Conservation (phyloP, 1,140 invertebrate species). For the Alviniconcha marisindica region DNA sequence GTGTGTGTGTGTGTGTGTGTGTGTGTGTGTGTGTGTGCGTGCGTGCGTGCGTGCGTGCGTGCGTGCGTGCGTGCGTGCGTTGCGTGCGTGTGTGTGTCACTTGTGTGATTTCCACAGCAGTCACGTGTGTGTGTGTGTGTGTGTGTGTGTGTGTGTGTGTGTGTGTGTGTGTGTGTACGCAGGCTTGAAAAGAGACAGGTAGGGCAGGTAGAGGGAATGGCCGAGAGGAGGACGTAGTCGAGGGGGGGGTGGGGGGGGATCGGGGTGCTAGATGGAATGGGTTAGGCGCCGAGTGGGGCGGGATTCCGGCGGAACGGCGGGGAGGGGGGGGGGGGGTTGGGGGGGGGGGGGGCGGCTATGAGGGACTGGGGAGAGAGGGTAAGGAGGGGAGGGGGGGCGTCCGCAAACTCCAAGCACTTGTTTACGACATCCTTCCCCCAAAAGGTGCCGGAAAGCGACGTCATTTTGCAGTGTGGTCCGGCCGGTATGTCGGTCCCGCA, state of each 20-base stretch:
- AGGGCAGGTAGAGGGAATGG: background rate
- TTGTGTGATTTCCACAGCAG: background rate
- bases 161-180: background rate
- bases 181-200: background rate
- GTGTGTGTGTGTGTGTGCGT: background rate
- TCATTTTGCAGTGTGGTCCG: too few relatives aligned
- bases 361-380: background rate
- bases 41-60: background rate
- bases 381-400: background rate
- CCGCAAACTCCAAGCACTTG: too few relatives aligned
- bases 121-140: background rate
- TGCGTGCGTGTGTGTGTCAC: background rate
- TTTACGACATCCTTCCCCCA: too few relatives aligned
- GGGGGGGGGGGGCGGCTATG: background rate
- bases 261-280: background rate
- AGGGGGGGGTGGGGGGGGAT: background rate
- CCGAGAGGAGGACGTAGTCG: background rate
- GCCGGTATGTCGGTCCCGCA: too few relatives aligned
- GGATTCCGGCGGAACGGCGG: background rate
- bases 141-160: slow-evolving; percentile 20
- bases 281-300: background rate
- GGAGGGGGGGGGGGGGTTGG: too few relatives aligned
- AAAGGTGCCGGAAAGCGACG: too few relatives aligned
- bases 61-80: background rate
- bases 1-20: background rate